phyloP scores from a whole-genome alignment of 2,797 vertebrate species.

The Pteronotus mesoamericanus region DNA sequence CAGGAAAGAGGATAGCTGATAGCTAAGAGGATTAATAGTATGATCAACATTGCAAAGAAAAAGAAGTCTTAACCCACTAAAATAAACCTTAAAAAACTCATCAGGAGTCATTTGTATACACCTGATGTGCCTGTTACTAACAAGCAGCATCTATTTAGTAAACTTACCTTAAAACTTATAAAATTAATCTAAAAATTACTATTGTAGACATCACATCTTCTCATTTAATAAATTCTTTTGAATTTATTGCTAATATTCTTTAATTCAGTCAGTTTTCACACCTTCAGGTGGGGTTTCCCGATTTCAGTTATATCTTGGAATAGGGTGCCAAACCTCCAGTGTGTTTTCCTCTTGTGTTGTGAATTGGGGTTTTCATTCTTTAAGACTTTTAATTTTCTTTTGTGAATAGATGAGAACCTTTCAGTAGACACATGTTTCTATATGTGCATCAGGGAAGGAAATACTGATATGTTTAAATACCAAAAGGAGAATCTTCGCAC shows the following conservation, averaged over 20 bases:
- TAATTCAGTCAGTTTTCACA: slow-evolving; percentile 11
- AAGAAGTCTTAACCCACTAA: background rate
- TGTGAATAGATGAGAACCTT: slow-evolving; percentile 7
- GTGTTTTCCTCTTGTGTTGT: background rate
- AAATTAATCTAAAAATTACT: background rate
- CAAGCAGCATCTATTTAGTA: background rate
- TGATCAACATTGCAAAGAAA: background rate
- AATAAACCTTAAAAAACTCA: background rate
- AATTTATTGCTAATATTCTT: background rate
- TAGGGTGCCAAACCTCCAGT: background rate
- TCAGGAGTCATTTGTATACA: background rate
- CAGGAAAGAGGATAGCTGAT: background rate
- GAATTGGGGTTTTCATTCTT: slow-evolving; percentile 38
- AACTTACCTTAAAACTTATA: background rate
- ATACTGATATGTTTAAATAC: slow-evolving; percentile 15
- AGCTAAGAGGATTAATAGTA: background rate
- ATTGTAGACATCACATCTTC: background rate
- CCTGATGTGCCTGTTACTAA: background rate
- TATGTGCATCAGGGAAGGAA: background rate
- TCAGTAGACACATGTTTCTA: background rate
- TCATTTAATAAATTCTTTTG: slow-evolving; percentile 32
- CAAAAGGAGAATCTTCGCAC: background rate
- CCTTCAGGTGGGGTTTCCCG: background rate
- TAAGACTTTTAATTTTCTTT: slow-evolving; percentile 37
- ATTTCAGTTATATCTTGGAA: slow-evolving; percentile 24